Base-by-base conservation (phyloP, 92 coral and sea anemone species). In the Pocillopora meandrina region DNA sequence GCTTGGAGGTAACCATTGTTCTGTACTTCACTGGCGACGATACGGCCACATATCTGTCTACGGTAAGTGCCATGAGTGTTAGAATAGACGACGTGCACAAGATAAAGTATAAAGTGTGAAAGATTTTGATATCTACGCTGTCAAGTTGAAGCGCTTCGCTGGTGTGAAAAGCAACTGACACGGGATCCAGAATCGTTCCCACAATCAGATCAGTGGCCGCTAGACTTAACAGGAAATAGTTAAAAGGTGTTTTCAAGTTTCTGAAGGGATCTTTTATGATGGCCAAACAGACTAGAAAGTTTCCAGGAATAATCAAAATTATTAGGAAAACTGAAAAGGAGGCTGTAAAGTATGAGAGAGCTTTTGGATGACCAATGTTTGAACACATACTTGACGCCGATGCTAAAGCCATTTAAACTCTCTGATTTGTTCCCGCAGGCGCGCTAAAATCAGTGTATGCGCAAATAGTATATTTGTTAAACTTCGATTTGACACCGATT, bases 1-100 rank as follows among this genome's bases (percentile, higher is more conserved):
- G 78, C 56, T 74, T 93, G 1, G 87, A 63, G 10, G 95, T 92
- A 9, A 94, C 85, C 70, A 52, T 80, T 9, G 83, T 82, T 65
- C 80, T 96, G 79, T 95, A 95, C 49, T 74, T 82, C 63, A 90
- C 81, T 1, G 98, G 96, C 59, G 79, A 71, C 16, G 91, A 85
- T 2, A 94, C 98, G n/a, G 98, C 98, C 12, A 89, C 49, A 72
- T 94, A 96, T 62, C 98, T 89, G 72, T 96, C 98, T 3, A 81
- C 77, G 10, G 98, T 84, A 20, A 96, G 88, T 13, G 95, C 94
- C 0, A 93, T 95, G 33, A 96, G 85, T 34, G 90, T 94, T 36
- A 94, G 72, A 61, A 94, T 86, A 34, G 98, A 96, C 0, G 98
- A 95, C 9, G 98, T 95, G 49, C 92, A 93, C 31, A 26, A 26